Percentiles rank a stretch among this genome's conserved stretches.
Conservation (phyloP, 37 sponge, comb jelly and placozoan genomes). For the Cladorhizidae sp. region DNA sequence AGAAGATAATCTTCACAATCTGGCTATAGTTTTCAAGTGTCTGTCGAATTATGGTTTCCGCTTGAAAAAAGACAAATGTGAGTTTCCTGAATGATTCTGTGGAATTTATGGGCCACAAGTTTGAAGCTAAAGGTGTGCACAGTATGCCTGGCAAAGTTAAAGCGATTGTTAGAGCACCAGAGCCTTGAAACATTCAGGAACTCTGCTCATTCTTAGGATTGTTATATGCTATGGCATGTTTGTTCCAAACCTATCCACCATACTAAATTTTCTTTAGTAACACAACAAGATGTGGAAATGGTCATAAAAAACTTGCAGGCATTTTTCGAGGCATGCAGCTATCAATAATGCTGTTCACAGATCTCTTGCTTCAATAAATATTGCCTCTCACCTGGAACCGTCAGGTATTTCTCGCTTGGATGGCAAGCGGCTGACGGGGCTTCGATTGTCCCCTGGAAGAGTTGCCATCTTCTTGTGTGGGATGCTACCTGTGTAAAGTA, state of each 20-base stretch:
- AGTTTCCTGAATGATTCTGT: neutral
- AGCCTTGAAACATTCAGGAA: conserved; percentile 25
- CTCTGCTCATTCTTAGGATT: neutral
- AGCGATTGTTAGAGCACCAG: conserved; percentile 20
- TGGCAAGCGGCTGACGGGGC: too few relatives aligned
- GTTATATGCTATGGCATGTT: conserved; percentile 34
- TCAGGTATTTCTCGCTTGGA: too few relatives aligned
- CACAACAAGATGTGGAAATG: too few relatives aligned
- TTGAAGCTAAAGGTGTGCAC: conserved; percentile 8
- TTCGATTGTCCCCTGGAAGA: too few relatives aligned
- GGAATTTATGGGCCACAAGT: conserved; percentile 19
- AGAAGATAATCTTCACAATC: conserved; percentile 1
- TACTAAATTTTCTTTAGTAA: too few relatives aligned
- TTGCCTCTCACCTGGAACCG: too few relatives aligned
- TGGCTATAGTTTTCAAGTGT: neutral
- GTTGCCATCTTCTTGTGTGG: too few relatives aligned
- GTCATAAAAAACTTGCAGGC: too few relatives aligned
- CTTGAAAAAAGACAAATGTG: conserved; percentile 10
- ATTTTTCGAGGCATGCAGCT: too few relatives aligned
- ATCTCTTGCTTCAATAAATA: too few relatives aligned
- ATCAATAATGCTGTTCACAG: too few relatives aligned
- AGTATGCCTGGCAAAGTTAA: neutral
- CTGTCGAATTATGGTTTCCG: neutral
- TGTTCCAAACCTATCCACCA: neutral
- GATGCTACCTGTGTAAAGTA: too few relatives aligned